These are phyloP conservation scores for Poeciliopsis occidentalis DNA, from an alignment of 2,113 vertebrate species.

Conservation along the genomic window DNA sequence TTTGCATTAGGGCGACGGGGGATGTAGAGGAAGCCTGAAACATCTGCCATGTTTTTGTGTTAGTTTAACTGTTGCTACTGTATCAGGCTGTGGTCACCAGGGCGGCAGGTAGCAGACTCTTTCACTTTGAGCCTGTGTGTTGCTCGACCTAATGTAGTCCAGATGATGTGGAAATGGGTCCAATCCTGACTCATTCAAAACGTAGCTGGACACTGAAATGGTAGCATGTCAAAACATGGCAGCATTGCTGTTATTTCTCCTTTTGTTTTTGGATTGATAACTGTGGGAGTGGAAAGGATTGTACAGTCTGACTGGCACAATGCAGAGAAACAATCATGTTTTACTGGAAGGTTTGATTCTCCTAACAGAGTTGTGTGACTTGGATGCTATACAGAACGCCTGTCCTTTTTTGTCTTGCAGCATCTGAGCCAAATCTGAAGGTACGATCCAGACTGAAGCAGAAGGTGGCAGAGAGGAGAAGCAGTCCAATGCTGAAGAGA, in stretches of 20 bases:
- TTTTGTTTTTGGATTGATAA: slow-evolving; percentile 35
- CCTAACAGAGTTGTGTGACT: background rate
- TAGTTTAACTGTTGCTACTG: slow-evolving; percentile 82
- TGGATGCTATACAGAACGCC: slow-evolving; percentile 14
- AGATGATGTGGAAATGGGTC: slow-evolving; percentile 78
- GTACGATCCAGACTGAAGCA: slow-evolving; percentile 99
- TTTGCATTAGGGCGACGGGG: slow-evolving; percentile 64
- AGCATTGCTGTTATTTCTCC: slow-evolving; percentile 26
- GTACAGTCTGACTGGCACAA: background rate
- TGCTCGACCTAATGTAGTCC: slow-evolving; percentile 77
- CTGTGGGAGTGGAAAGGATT: slow-evolving; percentile 7
- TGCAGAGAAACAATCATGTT: background rate
- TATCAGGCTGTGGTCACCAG: slow-evolving; percentile 78
- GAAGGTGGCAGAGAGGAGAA: slow-evolving; percentile 97
- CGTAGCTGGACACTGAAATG: slow-evolving; percentile 34
- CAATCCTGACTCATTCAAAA: slow-evolving; percentile 69
- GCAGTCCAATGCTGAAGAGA: slow-evolving; percentile 94
- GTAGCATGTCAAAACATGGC: slow-evolving; percentile 9
- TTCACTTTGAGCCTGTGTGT: slow-evolving; percentile 72
- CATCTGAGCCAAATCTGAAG: slow-evolving; percentile 98
- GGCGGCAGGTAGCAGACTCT: slow-evolving; percentile 77
- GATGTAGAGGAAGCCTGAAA: slow-evolving; percentile 57
- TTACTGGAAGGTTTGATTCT: background rate
- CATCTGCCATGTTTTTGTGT: slow-evolving; percentile 77
- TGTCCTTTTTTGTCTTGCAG: slow-evolving; percentile 77